Percentiles rank a stretch among this genome's conserved stretches.
Conservation (phyloP, 1,140 invertebrate genomes). For the Octopus bimaculoides region DNA sequence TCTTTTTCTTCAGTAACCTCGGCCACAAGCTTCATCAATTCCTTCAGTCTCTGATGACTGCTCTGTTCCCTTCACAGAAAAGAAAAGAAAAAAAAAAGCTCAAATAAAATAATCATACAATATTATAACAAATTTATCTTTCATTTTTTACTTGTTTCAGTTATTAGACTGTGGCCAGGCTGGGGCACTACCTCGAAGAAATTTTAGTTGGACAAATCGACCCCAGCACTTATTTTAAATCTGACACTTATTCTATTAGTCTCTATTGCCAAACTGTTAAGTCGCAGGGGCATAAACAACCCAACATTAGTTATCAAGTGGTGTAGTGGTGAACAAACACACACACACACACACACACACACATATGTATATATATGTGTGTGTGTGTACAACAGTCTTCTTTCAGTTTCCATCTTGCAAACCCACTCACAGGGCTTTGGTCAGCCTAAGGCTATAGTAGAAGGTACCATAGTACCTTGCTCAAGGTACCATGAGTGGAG, state of each 20-base stretch:
- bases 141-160: background rate
- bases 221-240: background rate
- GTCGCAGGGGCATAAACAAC: background rate
- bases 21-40: slow-evolving; percentile 43
- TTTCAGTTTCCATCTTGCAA: background rate
- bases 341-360: background rate
- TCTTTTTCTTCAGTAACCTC: slow-evolving; percentile 55
- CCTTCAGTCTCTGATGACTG: slow-evolving; percentile 45
- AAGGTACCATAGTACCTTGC: background rate
- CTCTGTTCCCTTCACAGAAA: slow-evolving; percentile 46
- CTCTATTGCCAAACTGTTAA: background rate
- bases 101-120: background rate
- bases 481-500: background rate
- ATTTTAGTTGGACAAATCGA: background rate
- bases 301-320: background rate
- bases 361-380: background rate
- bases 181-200: background rate
- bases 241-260: background rate
- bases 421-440: background rate
- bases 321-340: background rate
- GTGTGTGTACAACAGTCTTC: slow-evolving; percentile 19
- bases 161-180: background rate
- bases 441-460: background rate
- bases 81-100: slow-evolving; percentile 13
- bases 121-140: background rate